Evolutionary conservation across 35 echinoderm and acorn worm genomes (phyloP).

Genomic region (Apostichopus parvimensis): DNA sequence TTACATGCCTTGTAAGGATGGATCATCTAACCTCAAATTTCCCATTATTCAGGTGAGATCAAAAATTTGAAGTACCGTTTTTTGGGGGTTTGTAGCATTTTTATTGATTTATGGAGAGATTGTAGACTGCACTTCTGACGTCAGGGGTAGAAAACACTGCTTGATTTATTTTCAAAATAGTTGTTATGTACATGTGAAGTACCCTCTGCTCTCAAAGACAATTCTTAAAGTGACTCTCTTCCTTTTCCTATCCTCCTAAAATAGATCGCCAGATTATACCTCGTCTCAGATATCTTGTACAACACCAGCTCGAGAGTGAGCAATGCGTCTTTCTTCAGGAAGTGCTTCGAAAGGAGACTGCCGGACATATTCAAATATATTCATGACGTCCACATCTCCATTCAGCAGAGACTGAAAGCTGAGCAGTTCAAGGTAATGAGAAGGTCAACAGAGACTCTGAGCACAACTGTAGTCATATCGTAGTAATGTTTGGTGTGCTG

Average conservation of each 20-base stretch:
- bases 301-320: slow-evolving; percentile 92
- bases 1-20: too few relatives aligned
- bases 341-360: slow-evolving; percentile 82
- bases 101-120: too few relatives aligned
- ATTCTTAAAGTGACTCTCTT: background rate
- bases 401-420: slow-evolving; percentile 87
- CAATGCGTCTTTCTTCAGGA: slow-evolving; percentile 94
- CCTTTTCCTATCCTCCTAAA: background rate
- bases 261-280: slow-evolving; percentile 86
- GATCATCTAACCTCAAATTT: too few relatives aligned
- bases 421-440: slow-evolving; percentile 94
- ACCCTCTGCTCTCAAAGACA: too few relatives aligned
- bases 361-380: slow-evolving; percentile 72
- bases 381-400: slow-evolving; percentile 66
- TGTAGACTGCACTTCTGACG: too few relatives aligned
- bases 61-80: too few relatives aligned
- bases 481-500: background rate
- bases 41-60: too few relatives aligned
- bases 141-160: too few relatives aligned
- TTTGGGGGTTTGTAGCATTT: background rate
- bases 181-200: too few relatives aligned
- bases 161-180: too few relatives aligned
- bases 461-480: background rate
- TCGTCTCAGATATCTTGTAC: slow-evolving; percentile 91
- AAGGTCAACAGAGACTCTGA: background rate